phyloP scores from a whole-genome alignment of 1,140 invertebrate species.

The Pseudomyrmex concolor region DNA sequence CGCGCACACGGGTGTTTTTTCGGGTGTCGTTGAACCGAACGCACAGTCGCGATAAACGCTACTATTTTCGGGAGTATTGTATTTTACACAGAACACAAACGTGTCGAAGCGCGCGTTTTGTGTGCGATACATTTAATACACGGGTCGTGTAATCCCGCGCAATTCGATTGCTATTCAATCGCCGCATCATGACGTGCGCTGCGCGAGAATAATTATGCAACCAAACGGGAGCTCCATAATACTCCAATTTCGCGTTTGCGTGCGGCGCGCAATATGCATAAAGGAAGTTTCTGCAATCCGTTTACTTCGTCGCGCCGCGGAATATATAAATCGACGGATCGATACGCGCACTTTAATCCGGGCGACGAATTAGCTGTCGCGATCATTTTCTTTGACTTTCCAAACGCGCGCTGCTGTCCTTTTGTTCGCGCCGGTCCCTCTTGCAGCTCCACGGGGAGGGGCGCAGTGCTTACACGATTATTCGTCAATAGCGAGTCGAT shows the following conservation, averaged over 20 bases:
- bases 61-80: slow-evolving; percentile 5
- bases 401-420: slow-evolving; percentile 24
- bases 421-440: slow-evolving; percentile 12
- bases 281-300: slow-evolving; percentile 60
- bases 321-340: slow-evolving; percentile 41
- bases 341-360: slow-evolving; percentile 35
- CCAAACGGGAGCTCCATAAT: slow-evolving; percentile 42
- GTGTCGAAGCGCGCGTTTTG: slow-evolving; percentile 33
- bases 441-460: background rate
- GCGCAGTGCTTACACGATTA: slow-evolving; percentile 50
- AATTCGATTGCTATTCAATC: slow-evolving; percentile 61
- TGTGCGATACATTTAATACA: slow-evolving; percentile 54
- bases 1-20: background rate
- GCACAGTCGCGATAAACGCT: background rate
- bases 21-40: background rate
- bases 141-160: slow-evolving; percentile 55
- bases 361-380: slow-evolving; percentile 32
- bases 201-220: slow-evolving; percentile 56
- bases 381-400: slow-evolving; percentile 54
- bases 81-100: slow-evolving; percentile 49
- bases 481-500: slow-evolving; percentile 54
- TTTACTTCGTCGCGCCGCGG: slow-evolving; percentile 46
- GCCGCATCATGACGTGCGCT: slow-evolving; percentile 52
- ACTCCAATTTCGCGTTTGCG: slow-evolving; percentile 50
- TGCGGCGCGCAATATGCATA: slow-evolving; percentile 33